phyloP scores from a whole-genome alignment of 1,140 invertebrate genomes.

The Lysiphlebus fabarum region DNA sequence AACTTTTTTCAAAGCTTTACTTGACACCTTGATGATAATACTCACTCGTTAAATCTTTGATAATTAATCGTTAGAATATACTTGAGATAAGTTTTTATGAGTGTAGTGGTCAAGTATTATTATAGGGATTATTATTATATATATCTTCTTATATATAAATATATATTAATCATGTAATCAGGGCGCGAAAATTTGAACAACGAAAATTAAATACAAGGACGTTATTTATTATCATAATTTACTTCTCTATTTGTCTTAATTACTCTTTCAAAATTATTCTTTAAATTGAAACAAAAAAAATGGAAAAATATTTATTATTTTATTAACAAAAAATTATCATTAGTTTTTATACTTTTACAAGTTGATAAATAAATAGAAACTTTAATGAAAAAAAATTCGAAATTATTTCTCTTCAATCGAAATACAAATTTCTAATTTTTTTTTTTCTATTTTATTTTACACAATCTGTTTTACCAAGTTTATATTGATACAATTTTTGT shows the following conservation, averaged over 20 bases:
- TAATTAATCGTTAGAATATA: slow-evolving; percentile 25
- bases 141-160: background rate
- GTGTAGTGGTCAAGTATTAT: background rate
- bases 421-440: no score
- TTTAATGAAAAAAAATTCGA: background rate
- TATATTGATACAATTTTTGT: no score
- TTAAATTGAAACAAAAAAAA: no score
- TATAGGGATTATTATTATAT: background rate
- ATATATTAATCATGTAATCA: slow-evolving; percentile 5
- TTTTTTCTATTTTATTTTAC: no score
- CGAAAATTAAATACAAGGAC: background rate
- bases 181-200: slow-evolving; percentile 17
- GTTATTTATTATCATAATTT: no score
- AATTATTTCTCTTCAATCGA: no score
- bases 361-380: background rate
- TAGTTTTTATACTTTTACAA: no score
- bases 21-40: slow-evolving; percentile 4
- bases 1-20: slow-evolving; percentile 8
- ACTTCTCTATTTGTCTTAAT: background rate
- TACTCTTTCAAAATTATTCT: no score
- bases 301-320: no score
- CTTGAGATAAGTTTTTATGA: slow-evolving; percentile 16
- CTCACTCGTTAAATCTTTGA: slow-evolving; percentile 15
- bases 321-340: no score
- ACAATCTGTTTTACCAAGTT: no score